Evolutionary conservation across 2,888 invertebrate genomes (phyloP), one percentile per base, ranked within the genome.

Genomic region (Melinaea marsaeus): DNA sequence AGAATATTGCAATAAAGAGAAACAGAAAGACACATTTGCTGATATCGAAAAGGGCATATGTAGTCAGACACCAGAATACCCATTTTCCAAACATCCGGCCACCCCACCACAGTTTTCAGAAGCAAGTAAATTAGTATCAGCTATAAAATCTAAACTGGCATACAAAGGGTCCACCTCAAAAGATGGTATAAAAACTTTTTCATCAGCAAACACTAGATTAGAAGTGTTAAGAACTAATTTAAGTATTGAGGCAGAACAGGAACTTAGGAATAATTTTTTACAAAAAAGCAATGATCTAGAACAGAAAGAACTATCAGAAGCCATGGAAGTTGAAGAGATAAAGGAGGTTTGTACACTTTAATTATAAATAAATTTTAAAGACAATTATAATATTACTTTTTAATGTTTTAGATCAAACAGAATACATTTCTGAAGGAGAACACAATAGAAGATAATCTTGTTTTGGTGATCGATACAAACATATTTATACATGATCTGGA

Each of bases 31-130:
- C 68, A 86, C 85, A 61, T 90, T 89, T 76, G 88, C 89, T 0
- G 88, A 88, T 72, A 90, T 90, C 4, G 89, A 89, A 69, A 78
- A 86, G 62, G 89, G 86, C 2, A 90, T 90, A 63, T 84, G 80
- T 61, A 88, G 80, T 73, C 87, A 88, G 69, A 84, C 78, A n/a
- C 79, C 84, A 0, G 90, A 89, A 57, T 89, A 89, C 69, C 85
- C 88, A 0, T 85, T 81, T 55, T 84, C 84, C 71, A 89, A 88
- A 68, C 89, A 89, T 71, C 90, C 90, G 0, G 79, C 84, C 0
- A 90, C 90, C 0, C 90, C 90, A 0, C 90, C 90, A 9, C 90
- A 90, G 74, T 90, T 90, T 71, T 88, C 85, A 0, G 86, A 89
- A 75, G 90, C 90, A 2, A 89, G 81, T 64, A 87, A 90, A 72